A percentile compares a stretch with the other conserved stretches of the same genome.
Conservation (phyloP, 2,797 vertebrate genomes). For the Holocentrus rufus region DNA sequence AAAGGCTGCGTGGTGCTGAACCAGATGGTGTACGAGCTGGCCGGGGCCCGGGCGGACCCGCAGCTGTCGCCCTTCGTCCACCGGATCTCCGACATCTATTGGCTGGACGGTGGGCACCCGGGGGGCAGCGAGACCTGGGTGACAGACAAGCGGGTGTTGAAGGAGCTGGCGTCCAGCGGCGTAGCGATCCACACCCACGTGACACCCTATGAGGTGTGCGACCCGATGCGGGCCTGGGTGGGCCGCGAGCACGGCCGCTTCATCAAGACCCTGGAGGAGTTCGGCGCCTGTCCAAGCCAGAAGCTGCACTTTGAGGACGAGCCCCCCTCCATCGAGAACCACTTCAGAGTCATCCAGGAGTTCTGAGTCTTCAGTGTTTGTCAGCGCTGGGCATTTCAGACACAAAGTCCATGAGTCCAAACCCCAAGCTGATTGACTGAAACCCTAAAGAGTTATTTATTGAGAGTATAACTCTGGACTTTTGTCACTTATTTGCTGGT, state of each 20-base stretch:
- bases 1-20: constrained; percentile 99
- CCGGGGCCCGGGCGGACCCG: constrained; percentile 86
- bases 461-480: not conserved
- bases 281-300: constrained; percentile 84
- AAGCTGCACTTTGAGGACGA: constrained; percentile 92
- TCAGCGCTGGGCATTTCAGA: not conserved
- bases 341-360: constrained; percentile 93
- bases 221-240: constrained; percentile 96
- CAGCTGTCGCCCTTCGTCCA: constrained; percentile 82
- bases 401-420: not conserved
- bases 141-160: constrained; percentile 86
- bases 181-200: constrained; percentile 91
- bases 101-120: constrained; percentile 97
- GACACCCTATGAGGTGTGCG: constrained; percentile 94
- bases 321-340: constrained; percentile 91
- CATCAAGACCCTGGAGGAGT: constrained; percentile 87
- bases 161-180: constrained; percentile 86
- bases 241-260: constrained; percentile 92
- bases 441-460: constrained; percentile 17
- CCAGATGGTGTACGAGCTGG: constrained; percentile 93
- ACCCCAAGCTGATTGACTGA: not conserved
- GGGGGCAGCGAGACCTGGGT: constrained; percentile 97
- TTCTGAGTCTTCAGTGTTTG: constrained; percentile 71
- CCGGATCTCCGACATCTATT: constrained; percentile 89
- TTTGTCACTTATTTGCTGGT: constrained; percentile 27